These are phyloP conservation scores for Lutjanus campechanus DNA, from an alignment of 2,797 vertebrate genomes.

Conservation along the genomic window DNA sequence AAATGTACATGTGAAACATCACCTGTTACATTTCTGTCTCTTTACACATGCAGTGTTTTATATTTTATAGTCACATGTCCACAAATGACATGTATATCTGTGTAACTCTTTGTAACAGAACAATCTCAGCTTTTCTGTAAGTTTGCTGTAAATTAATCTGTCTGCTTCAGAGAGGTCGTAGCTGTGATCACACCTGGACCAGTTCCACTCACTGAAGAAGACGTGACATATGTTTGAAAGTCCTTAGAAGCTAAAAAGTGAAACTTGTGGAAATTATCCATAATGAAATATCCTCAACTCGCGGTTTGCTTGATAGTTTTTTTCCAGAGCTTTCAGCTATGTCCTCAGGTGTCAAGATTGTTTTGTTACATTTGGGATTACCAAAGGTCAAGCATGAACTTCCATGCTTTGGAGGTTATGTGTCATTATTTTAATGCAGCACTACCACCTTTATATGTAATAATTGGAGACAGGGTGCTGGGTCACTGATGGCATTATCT, in stretches of 20 bases:
- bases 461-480: no score
- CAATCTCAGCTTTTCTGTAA: background rate
- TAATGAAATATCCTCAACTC: background rate
- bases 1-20: background rate
- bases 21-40: background rate
- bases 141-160: background rate
- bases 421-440: background rate
- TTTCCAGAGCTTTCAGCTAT: background rate
- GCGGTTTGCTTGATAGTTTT: background rate
- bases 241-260: background rate
- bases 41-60: background rate
- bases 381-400: no score
- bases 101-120: background rate
- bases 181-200: background rate
- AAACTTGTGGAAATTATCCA: background rate
- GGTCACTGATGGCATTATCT: no score
- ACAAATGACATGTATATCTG: background rate
- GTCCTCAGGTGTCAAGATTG: background rate
- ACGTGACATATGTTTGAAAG: background rate
- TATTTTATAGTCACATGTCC: background rate
- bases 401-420: background rate
- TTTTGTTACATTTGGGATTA: background rate
- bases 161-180: background rate
- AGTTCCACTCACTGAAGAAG: background rate
- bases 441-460: no score